Evolutionary conservation across 2,113 vertebrate genomes (phyloP).

Genomic region (Syngnathus scovelli): DNA sequence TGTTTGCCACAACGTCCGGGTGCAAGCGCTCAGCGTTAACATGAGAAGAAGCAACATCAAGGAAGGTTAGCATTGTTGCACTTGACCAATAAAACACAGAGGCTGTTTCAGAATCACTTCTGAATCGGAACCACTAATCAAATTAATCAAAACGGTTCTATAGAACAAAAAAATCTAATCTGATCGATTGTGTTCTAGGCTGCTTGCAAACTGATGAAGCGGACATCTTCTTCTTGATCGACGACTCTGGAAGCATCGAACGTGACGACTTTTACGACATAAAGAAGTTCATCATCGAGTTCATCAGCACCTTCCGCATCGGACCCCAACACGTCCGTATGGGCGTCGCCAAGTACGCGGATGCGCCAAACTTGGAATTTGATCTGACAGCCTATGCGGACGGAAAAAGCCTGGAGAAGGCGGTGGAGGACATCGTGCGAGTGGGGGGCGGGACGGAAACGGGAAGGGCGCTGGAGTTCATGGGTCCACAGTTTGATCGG

Average conservation of each 20-base stretch:
- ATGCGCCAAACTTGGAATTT: constrained; percentile 57
- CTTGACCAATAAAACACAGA: neutral
- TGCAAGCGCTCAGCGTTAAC: constrained; percentile 7
- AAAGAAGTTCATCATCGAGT: constrained; percentile 76
- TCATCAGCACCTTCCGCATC: constrained; percentile 67
- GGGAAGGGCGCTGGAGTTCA: constrained; percentile 67
- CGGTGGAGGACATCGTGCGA: constrained; percentile 62
- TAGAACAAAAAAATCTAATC: neutral
- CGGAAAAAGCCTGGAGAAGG: constrained; percentile 52
- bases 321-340: constrained; percentile 70
- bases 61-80: constrained; percentile 63
- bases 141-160: neutral
- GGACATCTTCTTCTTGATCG: constrained; percentile 84
- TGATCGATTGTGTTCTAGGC: constrained; percentile 50
- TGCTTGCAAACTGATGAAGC: constrained; percentile 76
- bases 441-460: constrained; percentile 67
- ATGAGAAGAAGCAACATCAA: constrained; percentile 30
- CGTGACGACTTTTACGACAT: constrained; percentile 77
- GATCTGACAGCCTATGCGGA: constrained; percentile 51
- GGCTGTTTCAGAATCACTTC: too few relatives aligned
- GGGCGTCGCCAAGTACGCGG: constrained; percentile 74
- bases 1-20: constrained; percentile 68
- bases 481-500: constrained; percentile 62
- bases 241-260: constrained; percentile 79
- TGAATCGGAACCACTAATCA: too few relatives aligned